Base-by-base conservation (phyloP, 1,140 invertebrate species). In the Drosophila sechellia region DNA sequence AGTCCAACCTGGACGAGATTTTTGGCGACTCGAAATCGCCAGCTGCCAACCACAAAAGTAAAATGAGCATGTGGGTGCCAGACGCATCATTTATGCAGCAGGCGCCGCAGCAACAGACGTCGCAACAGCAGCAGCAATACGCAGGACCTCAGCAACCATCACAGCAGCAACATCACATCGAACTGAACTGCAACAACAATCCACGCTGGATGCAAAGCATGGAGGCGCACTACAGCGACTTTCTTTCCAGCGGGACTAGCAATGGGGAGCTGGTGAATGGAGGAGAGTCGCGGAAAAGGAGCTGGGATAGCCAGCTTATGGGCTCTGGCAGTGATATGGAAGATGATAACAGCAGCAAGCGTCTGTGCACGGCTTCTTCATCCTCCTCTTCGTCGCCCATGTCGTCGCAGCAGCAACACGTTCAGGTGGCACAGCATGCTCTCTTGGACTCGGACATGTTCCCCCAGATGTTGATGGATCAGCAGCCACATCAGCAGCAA, bases 191-290 rank as follows among this genome's bases (percentile, higher is more conserved):
- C 58, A 89, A 89, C 48, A 90, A 91, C 35, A 91, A 91, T 61
- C 87, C 87, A 0, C 76, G 87, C 27, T 92, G 90, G 90, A 92
- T 92, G 87, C 90, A 92, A 48, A 91, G 77, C 72, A 91, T 92
- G 81, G 83, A 86, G 56, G 84, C 87, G 10, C 90, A 91, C 52
- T 92, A 91, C 42, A 77, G 74, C 11, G 90, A 91, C 34, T 90
- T 89, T 27, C 66, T 91, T 50, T 58, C 73, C 37, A 81, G 54
- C 25, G 76, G 60, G 46, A 66, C 71, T 1, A 76, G 57, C 50
- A 64, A 66, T 5, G 79, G 63, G n/a, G 79, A 75, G 43, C 25
- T 87, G 1, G 84, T 87, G 12, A 86, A 90, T 46, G 81, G 74
- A 1, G 71, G 65, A 8, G 54, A 64, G 2, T 58, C 84, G 13